These are phyloP conservation scores for Lacerta viridis DNA, from an alignment of 2,797 vertebrate species.

Conservation along the genomic window DNA sequence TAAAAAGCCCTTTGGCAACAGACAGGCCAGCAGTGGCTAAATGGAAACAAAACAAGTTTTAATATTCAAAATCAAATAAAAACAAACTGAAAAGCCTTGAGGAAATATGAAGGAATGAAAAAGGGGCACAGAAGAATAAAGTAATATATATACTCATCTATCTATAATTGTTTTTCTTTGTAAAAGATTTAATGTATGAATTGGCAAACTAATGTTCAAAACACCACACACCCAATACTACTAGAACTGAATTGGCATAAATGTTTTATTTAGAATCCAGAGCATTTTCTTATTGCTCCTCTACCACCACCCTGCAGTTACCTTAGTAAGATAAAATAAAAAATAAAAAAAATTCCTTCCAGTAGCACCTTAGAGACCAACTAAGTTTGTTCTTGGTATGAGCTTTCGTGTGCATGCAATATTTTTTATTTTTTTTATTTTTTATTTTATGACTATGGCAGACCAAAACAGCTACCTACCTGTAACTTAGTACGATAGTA, in stretches of 20 bases:
- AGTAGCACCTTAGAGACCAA: no score
- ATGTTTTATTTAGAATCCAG: slow-evolving; percentile 10
- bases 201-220: no score
- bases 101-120: slow-evolving; percentile 20
- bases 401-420: no score
- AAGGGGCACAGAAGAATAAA: background rate
- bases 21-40: slow-evolving; percentile 8
- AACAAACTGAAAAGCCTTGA: slow-evolving; percentile 3
- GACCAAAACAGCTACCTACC: no score
- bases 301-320: background rate
- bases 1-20: background rate
- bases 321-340: background rate
- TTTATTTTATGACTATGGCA: no score
- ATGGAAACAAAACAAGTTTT: slow-evolving; percentile 23
- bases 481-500: background rate
- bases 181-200: no score
- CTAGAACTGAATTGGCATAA: background rate
- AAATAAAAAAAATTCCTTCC: no score
- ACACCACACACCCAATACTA: background rate
- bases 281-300: background rate
- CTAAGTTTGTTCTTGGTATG: no score
- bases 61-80: slow-evolving; percentile 10
- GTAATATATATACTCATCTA: background rate
- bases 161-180: no score
- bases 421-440: no score